phyloP scores from a whole-genome alignment of 2,113 vertebrate genomes.

The Actinemys pallida region DNA sequence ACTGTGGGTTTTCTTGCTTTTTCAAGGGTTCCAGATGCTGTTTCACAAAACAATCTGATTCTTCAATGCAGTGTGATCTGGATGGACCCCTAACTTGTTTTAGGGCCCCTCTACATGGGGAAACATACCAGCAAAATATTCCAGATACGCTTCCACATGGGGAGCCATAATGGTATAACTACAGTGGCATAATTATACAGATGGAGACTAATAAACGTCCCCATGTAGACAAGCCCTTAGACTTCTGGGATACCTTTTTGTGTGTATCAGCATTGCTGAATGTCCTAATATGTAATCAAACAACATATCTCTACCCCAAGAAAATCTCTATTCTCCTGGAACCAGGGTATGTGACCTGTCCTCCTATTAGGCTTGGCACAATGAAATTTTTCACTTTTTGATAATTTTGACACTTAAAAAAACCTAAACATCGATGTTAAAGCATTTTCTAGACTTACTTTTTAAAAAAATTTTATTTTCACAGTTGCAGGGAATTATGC shows the following conservation, averaged over 20 bases:
- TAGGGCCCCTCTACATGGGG: neutral
- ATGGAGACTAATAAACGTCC: neutral
- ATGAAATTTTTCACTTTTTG: neutral
- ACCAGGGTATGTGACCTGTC: neutral
- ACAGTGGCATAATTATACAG: neutral
- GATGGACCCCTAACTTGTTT: neutral
- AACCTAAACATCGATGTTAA: neutral
- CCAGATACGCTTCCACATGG: neutral
- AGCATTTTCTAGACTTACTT: neutral
- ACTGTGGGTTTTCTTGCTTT: neutral
- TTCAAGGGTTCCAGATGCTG: neutral
- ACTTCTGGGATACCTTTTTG: neutral
- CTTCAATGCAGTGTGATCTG: neutral
- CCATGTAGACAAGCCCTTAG: neutral
- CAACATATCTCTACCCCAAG: neutral
- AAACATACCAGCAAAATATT: neutral
- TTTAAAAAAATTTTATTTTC: neutral
- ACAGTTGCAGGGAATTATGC: neutral
- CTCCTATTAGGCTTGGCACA: neutral
- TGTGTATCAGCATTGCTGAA: neutral
- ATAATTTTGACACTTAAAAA: neutral
- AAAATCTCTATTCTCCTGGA: neutral
- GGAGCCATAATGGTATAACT: neutral
- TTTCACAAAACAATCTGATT: too few relatives aligned
- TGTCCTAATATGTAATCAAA: neutral